Base-by-base conservation (phyloP, 2,888 invertebrate species). In the Lasioglossum pauxillum region DNA sequence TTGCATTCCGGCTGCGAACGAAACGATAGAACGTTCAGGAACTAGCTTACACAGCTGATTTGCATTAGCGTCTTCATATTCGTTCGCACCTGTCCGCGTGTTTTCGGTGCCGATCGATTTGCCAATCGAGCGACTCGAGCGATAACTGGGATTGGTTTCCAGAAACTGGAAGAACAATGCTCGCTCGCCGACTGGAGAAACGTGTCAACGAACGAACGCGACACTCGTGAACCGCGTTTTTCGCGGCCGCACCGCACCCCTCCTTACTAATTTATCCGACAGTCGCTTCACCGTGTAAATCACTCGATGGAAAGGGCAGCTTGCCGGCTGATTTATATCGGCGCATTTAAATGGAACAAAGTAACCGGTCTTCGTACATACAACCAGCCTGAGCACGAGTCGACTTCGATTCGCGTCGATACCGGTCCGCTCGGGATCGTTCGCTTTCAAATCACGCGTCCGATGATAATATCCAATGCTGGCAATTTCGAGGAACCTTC, bases 251-350 rank as follows among this genome's bases (percentile, higher is more conserved):
- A 14, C 46, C 31, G 60, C 57, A 75, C 80, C 10, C 86, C 19
- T 19, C 76, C 67, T 82, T 72, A 78, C 84, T 90, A 90, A 90
- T 90, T 90, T 88, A 90, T 87, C 88, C 90, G 90, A 90, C 84
- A 78, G 82, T 89, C 84, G 86, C 85, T 86, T 80, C 80, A 74
- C 77, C 78, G 77, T 79, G 83, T 83, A 84, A 90, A 90, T 90
- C 87, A 83, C 85, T 82, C 80, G 83, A 73, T 60, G 82, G 84
- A 88, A 87, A 83, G 88, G 88, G 80, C 83, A 86, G 38, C 79
- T 75, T 38, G 79, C 76, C 64, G 86, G 82, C 82, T 86, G 90
- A 90, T 90, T 90, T 90, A 87, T 84, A 85, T 86, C 84, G 76
- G 85, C 46, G 85, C 84, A 53, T 84, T 90, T 84, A 85, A 88